These are phyloP conservation scores for Bedellia somnulentella DNA, from an alignment of 2,888 invertebrate genomes.

Conservation along the genomic window DNA sequence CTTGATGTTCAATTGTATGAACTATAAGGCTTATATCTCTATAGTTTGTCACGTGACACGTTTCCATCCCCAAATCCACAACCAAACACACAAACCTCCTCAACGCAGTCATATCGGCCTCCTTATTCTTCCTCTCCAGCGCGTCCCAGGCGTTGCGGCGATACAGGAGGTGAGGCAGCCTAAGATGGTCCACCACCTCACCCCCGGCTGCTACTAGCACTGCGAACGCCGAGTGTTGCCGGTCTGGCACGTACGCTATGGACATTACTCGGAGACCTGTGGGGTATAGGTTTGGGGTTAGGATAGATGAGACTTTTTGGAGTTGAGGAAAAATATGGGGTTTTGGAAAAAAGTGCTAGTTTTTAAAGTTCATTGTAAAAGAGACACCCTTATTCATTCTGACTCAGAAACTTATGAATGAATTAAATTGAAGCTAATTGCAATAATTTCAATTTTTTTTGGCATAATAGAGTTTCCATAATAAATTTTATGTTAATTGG, in stretches of 20 bases:
- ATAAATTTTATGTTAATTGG: too few species aligned
- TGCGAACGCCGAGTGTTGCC: constrained; percentile 82
- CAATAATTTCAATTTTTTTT: too few species aligned
- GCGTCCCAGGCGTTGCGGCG: constrained; percentile 67
- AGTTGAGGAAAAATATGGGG: background rate
- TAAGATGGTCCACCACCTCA: constrained; percentile 87
- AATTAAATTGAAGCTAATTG: too few species aligned
- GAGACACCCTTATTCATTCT: too few species aligned
- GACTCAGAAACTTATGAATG: too few species aligned
- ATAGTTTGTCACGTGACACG: too few species aligned
- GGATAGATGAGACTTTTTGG: background rate
- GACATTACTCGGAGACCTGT: constrained; percentile 83
- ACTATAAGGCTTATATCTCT: too few species aligned
- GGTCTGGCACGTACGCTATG: constrained; percentile 84
- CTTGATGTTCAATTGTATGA: too few species aligned
- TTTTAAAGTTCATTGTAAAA: too few species aligned
- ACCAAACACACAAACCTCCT: constrained; percentile 20
- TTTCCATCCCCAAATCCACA: background rate
- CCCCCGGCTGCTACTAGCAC: constrained; percentile 87
- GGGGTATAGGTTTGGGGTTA: background rate
- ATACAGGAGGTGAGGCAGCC: constrained; percentile 84
- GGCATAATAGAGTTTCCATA: too few species aligned
- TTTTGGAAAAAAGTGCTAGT: too few species aligned
- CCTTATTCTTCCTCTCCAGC: constrained; percentile 38
- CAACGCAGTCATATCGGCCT: constrained; percentile 42